Percentiles rank a stretch among this genome's conserved stretches.
Evolutionary conservation across 2,888 invertebrate species (phyloP).

Genomic region (Ophioninae sp.): DNA sequence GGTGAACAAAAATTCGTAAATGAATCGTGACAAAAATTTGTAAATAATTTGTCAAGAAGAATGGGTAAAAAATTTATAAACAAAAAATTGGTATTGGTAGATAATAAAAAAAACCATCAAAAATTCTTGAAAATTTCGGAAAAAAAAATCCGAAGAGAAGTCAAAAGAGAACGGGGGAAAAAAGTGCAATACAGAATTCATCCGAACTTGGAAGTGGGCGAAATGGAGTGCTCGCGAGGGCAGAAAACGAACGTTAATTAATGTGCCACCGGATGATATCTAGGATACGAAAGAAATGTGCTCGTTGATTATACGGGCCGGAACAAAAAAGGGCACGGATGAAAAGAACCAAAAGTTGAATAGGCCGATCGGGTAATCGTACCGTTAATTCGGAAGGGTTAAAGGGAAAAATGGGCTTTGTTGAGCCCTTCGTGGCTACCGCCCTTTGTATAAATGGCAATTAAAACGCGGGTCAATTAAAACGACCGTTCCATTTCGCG

Average conservation of each 20-base stretch:
- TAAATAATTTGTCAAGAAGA: no score
- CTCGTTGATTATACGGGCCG: constrained; percentile 8
- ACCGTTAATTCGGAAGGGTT: constrained; percentile 14
- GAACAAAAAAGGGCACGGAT: neutral
- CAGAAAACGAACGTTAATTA: constrained; percentile 51
- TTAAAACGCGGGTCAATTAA: no score
- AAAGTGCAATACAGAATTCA: neutral
- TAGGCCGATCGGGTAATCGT: constrained; percentile 9
- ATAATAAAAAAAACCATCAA: no score
- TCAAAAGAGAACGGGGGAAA: constrained; percentile 10
- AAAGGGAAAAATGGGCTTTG: neutral
- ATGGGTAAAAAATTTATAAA: no score
- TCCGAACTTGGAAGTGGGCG: constrained; percentile 2
- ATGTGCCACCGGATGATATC: constrained; percentile 15
- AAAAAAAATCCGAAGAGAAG: constrained; percentile 10
- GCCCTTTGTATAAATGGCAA: neutral
- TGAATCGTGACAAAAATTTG: no score
- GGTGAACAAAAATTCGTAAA: no score
- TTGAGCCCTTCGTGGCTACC: neutral
- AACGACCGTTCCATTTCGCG: no score
- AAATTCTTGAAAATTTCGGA: no score
- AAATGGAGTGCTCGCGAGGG: constrained; percentile 15
- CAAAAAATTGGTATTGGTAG: no score
- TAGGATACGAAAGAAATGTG: constrained; percentile 6
- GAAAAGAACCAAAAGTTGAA: constrained; percentile 36